Conservation (phyloP, 2,797 vertebrate species). For the Linurgus olivaceus region DNA sequence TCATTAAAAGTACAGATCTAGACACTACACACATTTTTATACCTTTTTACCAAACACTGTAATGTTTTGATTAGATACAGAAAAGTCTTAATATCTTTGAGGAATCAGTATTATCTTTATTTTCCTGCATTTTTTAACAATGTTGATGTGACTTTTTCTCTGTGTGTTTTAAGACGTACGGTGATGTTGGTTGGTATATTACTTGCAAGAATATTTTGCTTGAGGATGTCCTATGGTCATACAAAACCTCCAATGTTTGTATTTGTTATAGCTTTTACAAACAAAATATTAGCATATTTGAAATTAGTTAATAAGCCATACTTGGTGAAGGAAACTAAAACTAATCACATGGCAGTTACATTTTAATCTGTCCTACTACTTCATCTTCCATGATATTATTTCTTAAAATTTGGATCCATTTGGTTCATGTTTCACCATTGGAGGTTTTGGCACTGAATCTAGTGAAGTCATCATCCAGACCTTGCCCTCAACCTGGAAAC, state of each 20-base stretch:
- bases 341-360: neutral
- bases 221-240: neutral
- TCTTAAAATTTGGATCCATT: neutral
- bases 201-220: neutral
- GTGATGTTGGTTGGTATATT: neutral
- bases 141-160: neutral
- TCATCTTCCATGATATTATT: neutral
- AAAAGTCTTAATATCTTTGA: neutral
- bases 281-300: neutral
- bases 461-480: neutral
- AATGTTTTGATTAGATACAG: neutral
- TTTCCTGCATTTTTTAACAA: neutral
- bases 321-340: neutral
- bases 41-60: neutral
- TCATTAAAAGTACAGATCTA: neutral
- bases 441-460: neutral
- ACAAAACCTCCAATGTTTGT: neutral
- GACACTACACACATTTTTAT: neutral
- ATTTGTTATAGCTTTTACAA: neutral
- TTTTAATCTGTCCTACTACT: neutral
- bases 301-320: neutral
- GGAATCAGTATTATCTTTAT: neutral
- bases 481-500: neutral
- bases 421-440: neutral
- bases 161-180: neutral